Base-by-base conservation (phyloP, 1,140 invertebrate genomes). In the Pissodes strobi region DNA sequence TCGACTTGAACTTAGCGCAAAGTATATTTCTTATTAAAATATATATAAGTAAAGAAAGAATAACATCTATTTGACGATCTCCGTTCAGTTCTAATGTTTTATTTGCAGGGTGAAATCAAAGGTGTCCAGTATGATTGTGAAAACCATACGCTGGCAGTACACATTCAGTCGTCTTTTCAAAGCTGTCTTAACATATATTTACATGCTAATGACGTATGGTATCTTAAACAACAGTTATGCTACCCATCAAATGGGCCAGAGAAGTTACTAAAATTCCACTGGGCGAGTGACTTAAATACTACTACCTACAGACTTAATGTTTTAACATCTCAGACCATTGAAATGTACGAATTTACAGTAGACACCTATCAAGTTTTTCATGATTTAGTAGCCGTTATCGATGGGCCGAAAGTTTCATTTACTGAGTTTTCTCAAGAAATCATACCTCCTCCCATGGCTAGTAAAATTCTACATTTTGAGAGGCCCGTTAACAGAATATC, bases 171-270 rank as follows among this genome's bases (percentile, higher is more conserved):
- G n/a, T n/a, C 21, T 10, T 5, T 25, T n/a, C 12, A 41, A 12
- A 34, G 37, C 10, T 55, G 37, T 45, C 45, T 70, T 39, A 70
- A 61, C 37, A 65, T 70, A 18, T 65, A 65, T 43, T 45, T 62
- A 19, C 57, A 61, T 48, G 37, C 45, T 1, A 72, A 72, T 52
- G 69, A 56, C 43, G 21, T 63, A 25, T 72, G 71, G 69, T 71
- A 64, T 51, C 27, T 68, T 9, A 72, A 72, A 51, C 69, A 70
- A 46, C 63, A 67, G 25, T 43, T 72, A 6, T 15, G 18, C 17
- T 70, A 59, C 51, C 30, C 57, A 12, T 13, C 46, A 21, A 27
- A 39, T 6, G 53, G 62, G 5, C 18, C 45, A 51, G 55, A 64
- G 5, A 18, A 53, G 45, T 34, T 72, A 21, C n/a, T 65, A 9